Evolutionary conservation across 1,140 invertebrate species (phyloP).

Genomic region (Aporrectodea caliginosa): DNA sequence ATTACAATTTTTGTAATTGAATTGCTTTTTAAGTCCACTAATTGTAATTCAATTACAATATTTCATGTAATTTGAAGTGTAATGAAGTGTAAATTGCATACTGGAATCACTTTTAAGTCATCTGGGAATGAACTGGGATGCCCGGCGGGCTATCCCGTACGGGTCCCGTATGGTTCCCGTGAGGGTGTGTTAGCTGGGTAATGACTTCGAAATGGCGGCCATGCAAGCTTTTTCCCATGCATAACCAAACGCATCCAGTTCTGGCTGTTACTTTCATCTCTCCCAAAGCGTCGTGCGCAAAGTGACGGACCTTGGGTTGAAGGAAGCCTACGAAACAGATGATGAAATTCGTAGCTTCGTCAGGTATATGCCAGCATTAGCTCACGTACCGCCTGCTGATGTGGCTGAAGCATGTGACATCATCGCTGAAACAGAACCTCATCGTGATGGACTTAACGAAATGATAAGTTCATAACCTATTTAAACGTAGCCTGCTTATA

Average conservation of each 20-base stretch:
- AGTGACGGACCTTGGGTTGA: conserved; percentile 20
- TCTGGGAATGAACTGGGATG: no score
- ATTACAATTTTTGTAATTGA: no score
- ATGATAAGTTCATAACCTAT: not conserved
- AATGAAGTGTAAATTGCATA: no score
- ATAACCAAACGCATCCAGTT: conserved; percentile 7
- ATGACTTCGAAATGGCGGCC: conserved; percentile 17
- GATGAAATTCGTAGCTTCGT: conserved; percentile 9
- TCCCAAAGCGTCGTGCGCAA: conserved; percentile 13
- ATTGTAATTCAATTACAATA: no score
- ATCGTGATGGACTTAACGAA: not conserved
- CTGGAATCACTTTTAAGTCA: no score
- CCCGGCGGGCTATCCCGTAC: no score
- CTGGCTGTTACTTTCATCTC: conserved; percentile 23
- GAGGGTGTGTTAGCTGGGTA: no score
- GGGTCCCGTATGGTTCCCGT: no score
- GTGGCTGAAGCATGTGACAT: conserved; percentile 5
- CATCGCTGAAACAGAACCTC: not conserved
- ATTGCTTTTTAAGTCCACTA: no score
- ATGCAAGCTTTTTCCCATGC: conserved; percentile 16
- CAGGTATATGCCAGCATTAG: conserved; percentile 3
- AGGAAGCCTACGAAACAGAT: conserved; percentile 6
- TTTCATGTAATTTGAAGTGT: no score
- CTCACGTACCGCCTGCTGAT: not conserved
- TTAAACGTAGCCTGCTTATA: not conserved